Base-by-base conservation (phyloP, 2,888 invertebrate genomes). In the Drosophila mimetica region DNA sequence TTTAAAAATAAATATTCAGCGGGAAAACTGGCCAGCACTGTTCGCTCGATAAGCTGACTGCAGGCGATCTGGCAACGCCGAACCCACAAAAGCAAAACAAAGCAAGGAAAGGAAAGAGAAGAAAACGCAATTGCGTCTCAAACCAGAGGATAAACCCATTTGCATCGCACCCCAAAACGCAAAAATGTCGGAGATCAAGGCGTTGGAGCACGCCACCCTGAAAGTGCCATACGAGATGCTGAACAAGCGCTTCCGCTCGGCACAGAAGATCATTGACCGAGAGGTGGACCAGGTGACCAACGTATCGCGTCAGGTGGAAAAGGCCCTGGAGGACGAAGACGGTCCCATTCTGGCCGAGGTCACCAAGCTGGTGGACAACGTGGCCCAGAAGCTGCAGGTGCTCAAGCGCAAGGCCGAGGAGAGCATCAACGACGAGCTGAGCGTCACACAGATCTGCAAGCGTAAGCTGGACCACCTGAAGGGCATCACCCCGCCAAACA, bases 211-310 rank as follows among this genome's bases (percentile, higher is more conserved):
- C 93, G 96, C 98, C 53, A 98, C 98, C 25, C 93, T 99, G 76
- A 98, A 98, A 95, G 98, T 99, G 75, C 99, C 99, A 1, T 99
- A 99, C 90, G 99, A 99, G 92, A 95, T 99, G 50, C 93, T 99
- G 76, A 99, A 99, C 92, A 99, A 99, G 92, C 97, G 97, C 87
- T 99, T 99, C 91, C 95, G 99, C 58, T 95, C 96, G 46, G 97
- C 98, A 2, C 99, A 99, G 92, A 98, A 99, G 86, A 95, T 96
- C 11, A 92, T 99, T 63, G 99, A 99, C 89, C 94, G 98, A 64
- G 99, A 98, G 91, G 96, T 97, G 0, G 95, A 97, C 1, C 97
- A 98, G 90, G 96, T 98, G 2, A 96, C 96, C 78, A 94, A 94
- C 71, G 94, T 95, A 0, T 95, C 96, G 0, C 93, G 93, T 52